Percentiles rank a stretch among this genome's conserved stretches.
phyloP scores from a whole-genome alignment of 2,797 vertebrate genomes.

The Ceryle rudis region DNA sequence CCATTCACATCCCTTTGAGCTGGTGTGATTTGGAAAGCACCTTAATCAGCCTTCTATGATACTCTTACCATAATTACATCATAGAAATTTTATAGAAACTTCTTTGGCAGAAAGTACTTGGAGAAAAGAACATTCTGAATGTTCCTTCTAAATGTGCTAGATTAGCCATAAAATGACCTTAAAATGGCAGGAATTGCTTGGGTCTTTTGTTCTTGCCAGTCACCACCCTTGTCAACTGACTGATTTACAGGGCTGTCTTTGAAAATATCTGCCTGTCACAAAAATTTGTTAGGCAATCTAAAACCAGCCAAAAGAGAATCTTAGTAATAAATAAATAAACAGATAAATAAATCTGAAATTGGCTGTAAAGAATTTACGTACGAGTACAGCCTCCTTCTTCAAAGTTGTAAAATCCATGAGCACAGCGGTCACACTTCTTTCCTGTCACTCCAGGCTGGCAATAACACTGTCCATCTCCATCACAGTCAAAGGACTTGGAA shows the following conservation, averaged over 20 bases:
- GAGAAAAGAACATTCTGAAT: not conserved
- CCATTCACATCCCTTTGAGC: not conserved
- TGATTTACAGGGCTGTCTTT: not conserved
- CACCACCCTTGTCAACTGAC: not conserved
- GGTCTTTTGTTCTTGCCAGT: not conserved
- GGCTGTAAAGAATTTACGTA: slow-evolving; percentile 71
- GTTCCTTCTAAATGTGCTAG: not conserved
- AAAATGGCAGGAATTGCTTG: not conserved
- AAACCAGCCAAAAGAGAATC: not conserved
- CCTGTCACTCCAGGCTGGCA: slow-evolving; percentile 94
- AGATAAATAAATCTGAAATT: not conserved
- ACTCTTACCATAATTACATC: not conserved
- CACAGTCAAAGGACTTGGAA: slow-evolving; percentile 96
- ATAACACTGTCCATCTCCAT: slow-evolving; percentile 89
- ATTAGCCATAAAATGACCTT: not conserved
- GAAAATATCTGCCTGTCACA: not conserved
- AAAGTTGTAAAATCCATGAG: slow-evolving; percentile 91
- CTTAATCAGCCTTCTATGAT: not conserved
- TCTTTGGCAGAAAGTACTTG: not conserved
- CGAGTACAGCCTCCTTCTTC: slow-evolving; percentile 96
- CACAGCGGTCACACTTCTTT: slow-evolving; percentile 93
- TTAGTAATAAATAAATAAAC: not conserved
- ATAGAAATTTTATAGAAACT: not conserved
- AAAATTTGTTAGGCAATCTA: not conserved
- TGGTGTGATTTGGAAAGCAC: not conserved